Evolutionary conservation across 2,113 vertebrate species (phyloP).

Genomic region (Uropsilus gracilis): DNA sequence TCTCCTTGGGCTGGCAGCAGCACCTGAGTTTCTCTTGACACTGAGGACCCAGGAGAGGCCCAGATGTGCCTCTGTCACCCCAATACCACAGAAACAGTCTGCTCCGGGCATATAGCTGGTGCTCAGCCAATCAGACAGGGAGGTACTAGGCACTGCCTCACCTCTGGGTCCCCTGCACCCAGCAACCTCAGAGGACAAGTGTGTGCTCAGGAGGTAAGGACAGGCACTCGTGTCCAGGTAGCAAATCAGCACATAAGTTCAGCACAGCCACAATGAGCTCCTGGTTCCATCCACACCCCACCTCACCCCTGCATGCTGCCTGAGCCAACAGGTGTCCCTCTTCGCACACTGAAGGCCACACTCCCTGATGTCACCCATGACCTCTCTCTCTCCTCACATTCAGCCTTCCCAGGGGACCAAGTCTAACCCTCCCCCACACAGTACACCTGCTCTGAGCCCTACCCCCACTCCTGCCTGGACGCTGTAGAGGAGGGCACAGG

Average conservation of each 20-base stretch:
- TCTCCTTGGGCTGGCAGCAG: not conserved
- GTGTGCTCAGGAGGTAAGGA: not conserved
- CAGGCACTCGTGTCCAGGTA: not conserved
- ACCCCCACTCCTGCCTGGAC: too few species aligned
- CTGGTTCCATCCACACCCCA: too few species aligned
- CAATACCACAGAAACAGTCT: too few species aligned
- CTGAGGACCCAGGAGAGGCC: not conserved
- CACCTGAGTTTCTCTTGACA: not conserved
- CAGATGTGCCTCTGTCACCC: not conserved
- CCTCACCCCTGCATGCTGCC: accelerated
- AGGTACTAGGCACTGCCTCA: not conserved
- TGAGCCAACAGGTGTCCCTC: not conserved
- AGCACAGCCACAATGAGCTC: not conserved
- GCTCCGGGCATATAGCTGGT: not conserved
- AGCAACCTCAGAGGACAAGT: not conserved
- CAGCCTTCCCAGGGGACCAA: not conserved
- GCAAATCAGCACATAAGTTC: not conserved
- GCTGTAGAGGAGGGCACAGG: too few species aligned
- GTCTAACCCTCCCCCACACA: not conserved
- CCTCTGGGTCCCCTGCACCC: not conserved
- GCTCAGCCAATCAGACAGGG: not conserved
- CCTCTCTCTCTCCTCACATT: not conserved
- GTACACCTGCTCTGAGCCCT: too few species aligned
- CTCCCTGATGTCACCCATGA: not conserved
- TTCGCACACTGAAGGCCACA: too few species aligned